These are phyloP conservation scores for Acleris literana DNA, from an alignment of 2,888 invertebrate species.

Conservation along the genomic window DNA sequence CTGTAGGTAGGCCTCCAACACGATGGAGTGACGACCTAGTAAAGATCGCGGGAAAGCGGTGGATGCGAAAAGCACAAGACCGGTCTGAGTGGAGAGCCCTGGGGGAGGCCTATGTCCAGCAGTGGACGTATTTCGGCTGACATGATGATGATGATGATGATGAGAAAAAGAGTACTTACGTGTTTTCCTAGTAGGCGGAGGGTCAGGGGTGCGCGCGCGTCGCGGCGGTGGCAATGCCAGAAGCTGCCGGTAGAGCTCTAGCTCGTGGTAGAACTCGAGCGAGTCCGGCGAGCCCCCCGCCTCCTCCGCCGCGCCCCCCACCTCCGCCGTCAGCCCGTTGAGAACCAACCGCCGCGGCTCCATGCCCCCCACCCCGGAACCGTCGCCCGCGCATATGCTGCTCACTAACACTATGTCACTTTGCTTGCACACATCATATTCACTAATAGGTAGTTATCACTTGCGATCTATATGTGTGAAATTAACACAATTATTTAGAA, in stretches of 20 bases:
- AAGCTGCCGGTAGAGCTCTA: conserved; percentile 73
- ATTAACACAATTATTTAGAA: too few species aligned
- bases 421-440: too few species aligned
- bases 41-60: too few species aligned
- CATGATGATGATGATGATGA: too few species aligned
- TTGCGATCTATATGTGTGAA: too few species aligned
- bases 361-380: conserved; percentile 45
- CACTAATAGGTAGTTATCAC: too few species aligned
- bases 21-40: too few species aligned
- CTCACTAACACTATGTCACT: not conserved
- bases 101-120: too few species aligned
- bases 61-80: too few species aligned
- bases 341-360: conserved; percentile 70
- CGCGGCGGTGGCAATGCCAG: conserved; percentile 57
- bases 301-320: conserved; percentile 43
- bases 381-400: conserved; percentile 40
- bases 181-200: conserved; percentile 34
- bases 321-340: conserved; percentile 76
- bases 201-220: conserved; percentile 47
- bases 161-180: conserved; percentile 3
- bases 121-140: too few species aligned
- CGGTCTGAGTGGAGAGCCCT: too few species aligned
- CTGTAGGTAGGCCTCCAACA: too few species aligned
- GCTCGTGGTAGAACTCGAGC: conserved; percentile 74
- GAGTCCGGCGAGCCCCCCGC: conserved; percentile 53